Conservation (phyloP, 2,888 invertebrate species). For the Melipona bicolor region DNA sequence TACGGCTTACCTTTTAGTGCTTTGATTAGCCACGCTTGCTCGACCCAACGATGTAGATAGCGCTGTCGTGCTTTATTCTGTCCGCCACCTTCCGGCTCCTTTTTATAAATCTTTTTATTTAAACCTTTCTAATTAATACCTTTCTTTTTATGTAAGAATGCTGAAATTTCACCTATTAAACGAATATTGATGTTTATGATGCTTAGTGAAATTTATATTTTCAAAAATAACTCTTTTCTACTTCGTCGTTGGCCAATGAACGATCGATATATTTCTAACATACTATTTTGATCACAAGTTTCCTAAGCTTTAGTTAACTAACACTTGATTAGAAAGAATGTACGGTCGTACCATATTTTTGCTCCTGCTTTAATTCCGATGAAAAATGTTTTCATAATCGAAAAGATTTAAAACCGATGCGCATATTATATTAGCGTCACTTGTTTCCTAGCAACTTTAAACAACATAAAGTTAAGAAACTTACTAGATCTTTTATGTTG, state of each 20-base stretch:
- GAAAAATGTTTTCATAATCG: not conserved
- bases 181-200: not conserved
- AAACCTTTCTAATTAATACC: not conserved
- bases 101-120: conserved; percentile 26
- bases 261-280: conserved; percentile 29
- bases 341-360: not conserved
- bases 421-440: conserved; percentile 17
- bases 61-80: conserved; percentile 60
- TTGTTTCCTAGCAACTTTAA: conserved; percentile 47
- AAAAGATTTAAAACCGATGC: conserved; percentile 35
- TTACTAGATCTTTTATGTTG: conserved; percentile 4
- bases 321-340: not conserved
- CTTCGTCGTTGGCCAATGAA: conserved; percentile 34
- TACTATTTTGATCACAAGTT: conserved; percentile 11
- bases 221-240: conserved; percentile 2
- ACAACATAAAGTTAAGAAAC: conserved; percentile 36
- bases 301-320: not conserved
- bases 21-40: conserved; percentile 94
- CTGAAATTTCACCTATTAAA: not conserved
- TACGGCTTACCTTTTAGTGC: conserved; percentile 90
- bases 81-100: conserved; percentile 66
- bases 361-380: not conserved
- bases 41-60: conserved; percentile 73
- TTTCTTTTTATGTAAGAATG: not conserved
- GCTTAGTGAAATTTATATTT: not conserved